Evolutionary conservation across 2,113 vertebrate species (phyloP), one percentile per base, ranked within the genome.

Genomic region (Theristicus caerulescens): DNA sequence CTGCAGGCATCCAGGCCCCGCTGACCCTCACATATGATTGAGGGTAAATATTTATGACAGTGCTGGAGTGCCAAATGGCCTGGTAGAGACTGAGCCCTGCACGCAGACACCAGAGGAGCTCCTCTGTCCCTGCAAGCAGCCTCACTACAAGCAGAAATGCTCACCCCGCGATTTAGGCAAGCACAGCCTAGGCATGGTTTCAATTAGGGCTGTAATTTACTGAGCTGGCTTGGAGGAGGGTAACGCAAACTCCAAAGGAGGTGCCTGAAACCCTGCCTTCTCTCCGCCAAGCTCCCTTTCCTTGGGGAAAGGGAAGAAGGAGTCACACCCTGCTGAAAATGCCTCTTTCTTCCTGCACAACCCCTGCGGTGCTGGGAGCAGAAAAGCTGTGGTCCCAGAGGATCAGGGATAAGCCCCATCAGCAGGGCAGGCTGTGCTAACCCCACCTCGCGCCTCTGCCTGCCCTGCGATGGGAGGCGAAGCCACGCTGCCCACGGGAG

Each of bases 91-190:
- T 16, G 27, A 51, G 10, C 31, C 16, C 24, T 14, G 29, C 44
- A 12, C 2, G 0, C 19, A 25, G 49, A 20, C 16, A 7, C 58
- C 0, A 1, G n/a, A 49, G 46, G 38, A 77, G 69, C 80, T 31
- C 44, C 57, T n/a, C 76, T 46, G 40, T 18, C 66, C 25, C 51
- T 36, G 61, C 46, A 18, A 70, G 40, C 32, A 65, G n/a, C 59
- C 67, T 61, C 42, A 2, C 66, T 47, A 16, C 14, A 5, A 73
- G 36, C 81, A 72, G 59, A 51, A 84, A 46, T 2, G 32, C 29
- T 67, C 93, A 65, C 44, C 12, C 54, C 3, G 1, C 0, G 0
- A 2, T 14, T 86, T 26, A 34, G 69, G 24, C 57, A 6, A 55
- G 78, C 31, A 18, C 29, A 82, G 65, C 70, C 59, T 10, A 55